Percentiles rank a stretch among this genome's conserved stretches.
phyloP scores from a whole-genome alignment of 2,113 vertebrate genomes.

The Lasiurus cinereus region DNA sequence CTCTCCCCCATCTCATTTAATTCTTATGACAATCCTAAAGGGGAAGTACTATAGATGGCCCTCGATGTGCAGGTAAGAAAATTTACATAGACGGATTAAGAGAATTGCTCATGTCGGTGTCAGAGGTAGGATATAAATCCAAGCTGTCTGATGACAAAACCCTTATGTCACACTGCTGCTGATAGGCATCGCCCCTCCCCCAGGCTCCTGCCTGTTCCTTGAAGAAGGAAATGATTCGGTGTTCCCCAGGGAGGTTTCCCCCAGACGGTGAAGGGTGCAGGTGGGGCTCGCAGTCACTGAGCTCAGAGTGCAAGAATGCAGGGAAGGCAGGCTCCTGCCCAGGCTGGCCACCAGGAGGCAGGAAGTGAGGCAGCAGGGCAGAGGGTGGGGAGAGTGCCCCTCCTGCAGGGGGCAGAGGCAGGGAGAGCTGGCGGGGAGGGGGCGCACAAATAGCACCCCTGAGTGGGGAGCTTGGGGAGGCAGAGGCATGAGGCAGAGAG shows the following conservation, averaged over 20 bases:
- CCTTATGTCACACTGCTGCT: constrained; percentile 61
- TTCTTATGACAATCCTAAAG: constrained; percentile 13
- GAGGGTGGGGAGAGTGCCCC: background rate
- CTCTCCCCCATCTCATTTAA: constrained; percentile 19
- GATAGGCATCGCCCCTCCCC: constrained; percentile 54
- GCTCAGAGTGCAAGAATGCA: constrained; percentile 81
- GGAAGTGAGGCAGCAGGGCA: constrained; percentile 63
- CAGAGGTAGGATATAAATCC: constrained; percentile 56
- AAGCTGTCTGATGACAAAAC: constrained; percentile 68
- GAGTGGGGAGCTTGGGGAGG: background rate
- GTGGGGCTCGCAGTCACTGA: constrained; percentile 72
- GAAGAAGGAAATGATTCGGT: constrained; percentile 70
- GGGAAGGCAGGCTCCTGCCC: constrained; percentile 74
- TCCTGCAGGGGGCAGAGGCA: constrained; percentile 21
- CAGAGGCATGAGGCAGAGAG: background rate
- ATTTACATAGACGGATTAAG: constrained; percentile 39
- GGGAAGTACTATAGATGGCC: background rate
- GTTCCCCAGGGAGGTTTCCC: constrained; percentile 54
- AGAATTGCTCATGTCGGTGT: constrained; percentile 34
- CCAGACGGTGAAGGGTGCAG: constrained; percentile 66
- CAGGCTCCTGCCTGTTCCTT: constrained; percentile 42
- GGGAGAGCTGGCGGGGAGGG: background rate
- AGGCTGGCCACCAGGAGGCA: constrained; percentile 70
- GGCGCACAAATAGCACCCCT: background rate
- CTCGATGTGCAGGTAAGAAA: constrained; percentile 17